Percentiles rank a stretch among this genome's conserved stretches.
phyloP scores from a whole-genome alignment of 2,797 vertebrate species.

The Bradypodion pumilum region DNA sequence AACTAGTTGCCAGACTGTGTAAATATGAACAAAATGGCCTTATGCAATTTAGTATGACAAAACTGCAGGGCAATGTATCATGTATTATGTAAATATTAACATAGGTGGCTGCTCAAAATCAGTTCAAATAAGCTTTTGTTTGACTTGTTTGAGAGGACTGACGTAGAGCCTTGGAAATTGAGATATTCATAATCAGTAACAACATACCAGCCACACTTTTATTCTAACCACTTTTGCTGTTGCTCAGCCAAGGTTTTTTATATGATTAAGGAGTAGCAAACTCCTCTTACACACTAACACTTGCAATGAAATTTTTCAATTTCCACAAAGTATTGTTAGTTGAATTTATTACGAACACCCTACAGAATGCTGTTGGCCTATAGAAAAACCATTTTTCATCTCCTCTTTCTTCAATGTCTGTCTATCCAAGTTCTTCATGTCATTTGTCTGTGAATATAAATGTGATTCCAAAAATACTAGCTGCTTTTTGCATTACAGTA shows the following conservation, averaged over 20 bases:
- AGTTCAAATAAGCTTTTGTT: not conserved
- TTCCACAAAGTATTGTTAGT: slow-evolving; percentile 27
- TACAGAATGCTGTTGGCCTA: slow-evolving; percentile 10
- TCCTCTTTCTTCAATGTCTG: not conserved
- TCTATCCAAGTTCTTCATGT: slow-evolving; percentile 10
- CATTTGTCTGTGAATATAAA: slow-evolving; percentile 26
- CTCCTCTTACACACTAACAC: not conserved
- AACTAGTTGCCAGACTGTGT: not conserved
- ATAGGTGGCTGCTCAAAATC: not conserved
- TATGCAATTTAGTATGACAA: not conserved
- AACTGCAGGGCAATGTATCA: not conserved
- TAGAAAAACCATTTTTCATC: not conserved
- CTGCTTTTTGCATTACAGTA: not conserved
- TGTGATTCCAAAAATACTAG: not conserved
- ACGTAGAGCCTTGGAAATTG: not conserved
- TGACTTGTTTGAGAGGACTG: not conserved
- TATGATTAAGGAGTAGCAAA: slow-evolving; percentile 4
- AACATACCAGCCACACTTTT: not conserved
- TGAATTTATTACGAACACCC: not conserved
- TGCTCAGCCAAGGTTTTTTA: slow-evolving; percentile 15
- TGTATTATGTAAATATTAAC: not conserved
- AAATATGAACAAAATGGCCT: not conserved
- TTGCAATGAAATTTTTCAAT: not conserved
- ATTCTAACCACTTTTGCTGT: not conserved
- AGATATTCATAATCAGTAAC: slow-evolving; percentile 3